Base-by-base conservation (phyloP, 2,888 invertebrate genomes). In the Brachylomia viminalis region DNA sequence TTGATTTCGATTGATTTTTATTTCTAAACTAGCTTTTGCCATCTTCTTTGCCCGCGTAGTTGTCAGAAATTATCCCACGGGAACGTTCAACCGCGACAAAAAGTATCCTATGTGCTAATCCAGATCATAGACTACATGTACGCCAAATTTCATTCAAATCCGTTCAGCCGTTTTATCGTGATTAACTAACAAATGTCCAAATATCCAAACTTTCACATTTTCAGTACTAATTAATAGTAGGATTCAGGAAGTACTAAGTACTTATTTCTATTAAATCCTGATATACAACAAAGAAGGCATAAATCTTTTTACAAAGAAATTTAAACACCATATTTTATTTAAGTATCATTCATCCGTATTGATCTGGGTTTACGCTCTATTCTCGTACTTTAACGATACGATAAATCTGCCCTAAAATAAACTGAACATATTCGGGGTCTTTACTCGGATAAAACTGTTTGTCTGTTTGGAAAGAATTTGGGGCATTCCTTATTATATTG, bases 401-500 rank as follows among this genome's bases (percentile, higher is more conserved):
- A 79, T 86, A 86, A 83, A 83, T 84, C 33, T 13, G 23, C 33
- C 10, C 72, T 72, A 66, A 83, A 76, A 80, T 86, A 80, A 77
- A 76, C 75, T 5, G 47, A 33, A 66, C 23, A 30, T 33, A 59
- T 77, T 81, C n/a, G 42, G 42, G 69, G 62, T 78, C 65, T 85
- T 85, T 80, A 62, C 13, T 30, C 71, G 13, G 13, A 77, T 85
- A 71, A 85, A 85, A 30, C 8, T 67, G 74, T 85, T 75, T 77
- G 20, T 72, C 17, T 54, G 38, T 69, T 79, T 72, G 20, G 30
- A 27, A 27, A 52, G 52, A 72, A 81, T 65, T 47, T 61, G 33
- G 85, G 11, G 23, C 67, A 67, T 64, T 79, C 17, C 58, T 42
- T 78, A 68, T 47, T 27, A 78, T 56, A 30, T 38, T 82, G 30